A percentile compares a stretch with the other conserved stretches of the same genome.
phyloP scores from a whole-genome alignment of 2,113 vertebrate species.

The Microtus ochrogaster region DNA sequence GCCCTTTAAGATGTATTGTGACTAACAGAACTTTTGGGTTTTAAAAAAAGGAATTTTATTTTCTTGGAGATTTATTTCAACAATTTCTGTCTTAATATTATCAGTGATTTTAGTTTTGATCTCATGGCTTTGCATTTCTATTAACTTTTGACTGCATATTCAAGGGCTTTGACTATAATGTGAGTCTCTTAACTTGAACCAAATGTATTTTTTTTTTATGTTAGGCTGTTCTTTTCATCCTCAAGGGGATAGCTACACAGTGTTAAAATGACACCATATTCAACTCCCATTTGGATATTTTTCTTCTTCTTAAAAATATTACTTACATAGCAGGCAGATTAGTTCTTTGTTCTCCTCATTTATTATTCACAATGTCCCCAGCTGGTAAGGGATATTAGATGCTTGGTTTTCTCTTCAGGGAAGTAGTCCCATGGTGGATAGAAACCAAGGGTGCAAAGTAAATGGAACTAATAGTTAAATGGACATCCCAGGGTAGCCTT shows the following conservation, averaged over 20 bases:
- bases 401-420: constrained; percentile 58
- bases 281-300: constrained; percentile 53
- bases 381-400: constrained; percentile 25
- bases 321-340: constrained; percentile 66
- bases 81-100: constrained; percentile 8
- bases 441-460: constrained; percentile 41
- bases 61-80: neutral
- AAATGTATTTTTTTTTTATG: neutral
- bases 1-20: neutral
- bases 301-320: constrained; percentile 54
- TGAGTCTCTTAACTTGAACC: neutral
- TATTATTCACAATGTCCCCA: constrained; percentile 72
- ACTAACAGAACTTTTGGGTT: neutral
- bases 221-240: neutral
- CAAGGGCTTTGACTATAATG: neutral
- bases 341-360: constrained; percentile 62
- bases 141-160: constrained; percentile 21
- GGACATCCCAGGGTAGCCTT: neutral
- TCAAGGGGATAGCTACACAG: neutral
- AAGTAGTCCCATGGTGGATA: constrained; percentile 54
- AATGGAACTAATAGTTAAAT: constrained; percentile 19
- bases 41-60: neutral
- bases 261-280: constrained; percentile 31
- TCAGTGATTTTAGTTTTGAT: neutral
- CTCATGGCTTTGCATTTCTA: neutral